A percentile compares a stretch with the other conserved stretches of the same genome.
These are phyloP conservation scores for Platypus cylindrus DNA, from an alignment of 2,888 invertebrate genomes.

Conservation along the genomic window DNA sequence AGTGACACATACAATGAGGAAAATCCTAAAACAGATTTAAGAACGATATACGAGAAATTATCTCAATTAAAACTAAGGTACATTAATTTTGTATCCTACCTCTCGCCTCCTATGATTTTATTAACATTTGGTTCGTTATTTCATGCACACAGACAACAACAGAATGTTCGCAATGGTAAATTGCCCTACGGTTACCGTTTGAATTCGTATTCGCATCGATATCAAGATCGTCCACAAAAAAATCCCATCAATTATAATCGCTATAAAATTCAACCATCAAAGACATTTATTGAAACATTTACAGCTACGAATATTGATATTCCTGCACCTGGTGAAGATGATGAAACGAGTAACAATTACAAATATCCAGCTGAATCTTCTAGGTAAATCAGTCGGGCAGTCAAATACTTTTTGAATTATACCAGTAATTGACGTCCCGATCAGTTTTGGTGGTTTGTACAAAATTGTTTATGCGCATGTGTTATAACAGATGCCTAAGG, in stretches of 20 bases:
- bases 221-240: slow-evolving; percentile 7
- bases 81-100: too few species aligned
- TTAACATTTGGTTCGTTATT: too few species aligned
- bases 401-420: too few species aligned
- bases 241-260: slow-evolving; percentile 1
- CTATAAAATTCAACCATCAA: slow-evolving; percentile 18
- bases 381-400: slow-evolving; percentile 4
- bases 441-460: too few species aligned
- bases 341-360: too few species aligned
- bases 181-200: slow-evolving; percentile 10
- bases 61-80: slow-evolving; percentile 30
- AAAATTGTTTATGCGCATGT: too few species aligned
- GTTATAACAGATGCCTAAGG: too few species aligned
- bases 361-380: slow-evolving; percentile 5
- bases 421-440: too few species aligned
- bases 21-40: slow-evolving; percentile 24
- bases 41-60: slow-evolving; percentile 32
- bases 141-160: slow-evolving; percentile 16
- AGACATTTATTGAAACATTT: slow-evolving; percentile 30
- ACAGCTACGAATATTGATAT: slow-evolving; percentile 31
- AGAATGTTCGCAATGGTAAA: too few species aligned
- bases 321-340: slow-evolving; percentile 13
- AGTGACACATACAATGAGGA: too few species aligned
- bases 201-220: slow-evolving; percentile 4
- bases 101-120: too few species aligned